Percentiles rank a stretch among this genome's conserved stretches.
These are phyloP conservation scores for Perizoma affinitatum DNA, from an alignment of 2,888 invertebrate species.

Conservation along the genomic window DNA sequence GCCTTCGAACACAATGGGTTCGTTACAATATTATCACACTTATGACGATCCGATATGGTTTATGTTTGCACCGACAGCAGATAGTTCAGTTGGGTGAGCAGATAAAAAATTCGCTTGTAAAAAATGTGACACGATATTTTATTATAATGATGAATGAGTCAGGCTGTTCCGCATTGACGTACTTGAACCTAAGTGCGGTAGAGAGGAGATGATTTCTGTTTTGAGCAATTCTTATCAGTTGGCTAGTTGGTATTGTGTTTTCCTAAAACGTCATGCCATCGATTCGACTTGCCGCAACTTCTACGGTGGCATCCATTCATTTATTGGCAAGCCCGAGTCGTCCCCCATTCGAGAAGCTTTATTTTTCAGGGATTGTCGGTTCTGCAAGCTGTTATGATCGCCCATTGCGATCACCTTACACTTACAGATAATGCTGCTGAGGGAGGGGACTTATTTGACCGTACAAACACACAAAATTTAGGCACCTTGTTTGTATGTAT, in stretches of 20 bases:
- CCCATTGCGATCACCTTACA: too few species aligned
- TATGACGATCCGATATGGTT: conserved; percentile 39
- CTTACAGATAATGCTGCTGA: too few species aligned
- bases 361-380: too few species aligned
- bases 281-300: too few species aligned
- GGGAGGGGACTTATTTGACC: too few species aligned
- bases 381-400: too few species aligned
- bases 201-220: conserved; percentile 33
- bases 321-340: too few species aligned
- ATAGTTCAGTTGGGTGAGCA: conserved; percentile 31
- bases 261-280: too few species aligned
- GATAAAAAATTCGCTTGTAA: conserved; percentile 49
- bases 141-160: conserved; percentile 60
- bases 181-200: conserved; percentile 38
- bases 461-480: too few species aligned
- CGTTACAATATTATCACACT: conserved; percentile 47
- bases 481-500: too few species aligned
- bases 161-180: conserved; percentile 44
- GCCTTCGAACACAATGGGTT: conserved; percentile 39
- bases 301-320: too few species aligned
- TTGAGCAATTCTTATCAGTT: neutral
- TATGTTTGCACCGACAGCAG: conserved; percentile 13
- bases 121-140: conserved; percentile 55
- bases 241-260: neutral
- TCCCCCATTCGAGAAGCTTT: too few species aligned